Evolutionary conservation across 2,113 vertebrate species (phyloP), one percentile per base, ranked within the genome.

Genomic region (Psilopsiagon aymara): DNA sequence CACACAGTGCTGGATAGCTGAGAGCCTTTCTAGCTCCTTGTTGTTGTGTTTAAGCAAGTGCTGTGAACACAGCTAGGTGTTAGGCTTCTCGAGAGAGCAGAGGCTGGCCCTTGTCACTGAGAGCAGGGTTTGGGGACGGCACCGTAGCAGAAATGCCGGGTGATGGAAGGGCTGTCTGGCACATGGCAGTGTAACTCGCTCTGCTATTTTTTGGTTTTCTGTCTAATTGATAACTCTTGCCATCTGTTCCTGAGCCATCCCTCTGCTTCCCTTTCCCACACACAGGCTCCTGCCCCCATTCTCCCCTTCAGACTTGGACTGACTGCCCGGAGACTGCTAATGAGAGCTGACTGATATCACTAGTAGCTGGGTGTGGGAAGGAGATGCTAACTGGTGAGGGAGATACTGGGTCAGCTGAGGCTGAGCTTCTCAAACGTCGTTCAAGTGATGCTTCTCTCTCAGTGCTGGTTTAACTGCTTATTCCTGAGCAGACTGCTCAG

Each of bases 151-250:
- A 3, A 4, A 24, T 31, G 86, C 86, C 5, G 14, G 82, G 35
- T 82, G 81, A 68, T 0, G 81, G 93, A 77, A 85, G 74, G 78
- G 78, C 6, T 43, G 96, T 90, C 94, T 95, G 91, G 57, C 94
- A 74, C 93, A 37, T 8, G 90, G 78, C 87, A 85, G 0, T 37
- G 63, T 24, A 33, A 20, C 78, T 90, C 23, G 17, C 70, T 37
- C 57, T 75, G 87, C 78, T 93, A n/a, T 78, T 81, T 94, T 68
- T 43, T 71, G 17, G 27, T 60, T 89, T 66, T 77, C 68, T 74
- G 82, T 73, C 87, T 94, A 91, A 95, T 96, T 93, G 86, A 13
- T 91, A 82, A n/a, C 90, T 96, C 78, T 35, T 88, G 63, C 96
- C 95, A 95, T 96, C 95, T 97, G 96, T 90, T 96, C 84, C 87